Base-by-base conservation (phyloP, 2,888 invertebrate genomes). In the Cryptus armator region DNA sequence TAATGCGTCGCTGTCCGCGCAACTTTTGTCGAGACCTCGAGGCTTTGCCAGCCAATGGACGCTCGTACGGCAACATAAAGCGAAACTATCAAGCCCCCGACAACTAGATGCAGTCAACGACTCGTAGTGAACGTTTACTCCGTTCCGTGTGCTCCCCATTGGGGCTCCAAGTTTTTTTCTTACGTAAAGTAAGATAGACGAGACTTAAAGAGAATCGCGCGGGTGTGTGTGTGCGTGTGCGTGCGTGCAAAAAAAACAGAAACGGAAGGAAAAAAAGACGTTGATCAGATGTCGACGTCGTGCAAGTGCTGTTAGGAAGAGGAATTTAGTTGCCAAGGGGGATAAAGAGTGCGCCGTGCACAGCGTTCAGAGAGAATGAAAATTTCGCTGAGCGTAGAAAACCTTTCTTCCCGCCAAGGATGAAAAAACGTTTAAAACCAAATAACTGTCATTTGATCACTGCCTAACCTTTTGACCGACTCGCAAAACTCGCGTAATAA, bases 71-170 rank as follows among this genome's bases (percentile, higher is more conserved):
- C 43, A 29, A 43, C 66, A 43, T 66, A 43, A 66, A 64, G 64
- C 75, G 32, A 32, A 64, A 51, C 62, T 67, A 44, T 29, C 56
- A 78, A 51, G 62, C 64, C 59, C 44, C 56, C 56, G 4, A 80
- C 67, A 71, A 77, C 80, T 81, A 86, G 84, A 86, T 83, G 82
- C 80, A 86, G 86, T 86, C 82, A 88, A 87, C 86, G 85, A 77
- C 79, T 82, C 80, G 80, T 64, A 81, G 82, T 71, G 87, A 86
- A 85, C 86, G 88, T 87, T 87, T 84, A 81, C 76, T 83, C 83
- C 71, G 83, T 77, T 71, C 76, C 68, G 80, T 78, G 86, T 83
- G 87, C 86, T 87, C 87, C 87, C 81, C 85, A 68, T 62, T 51
- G 87, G 87, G 87, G 87, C 83, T 83, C 83, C 24, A 48, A 81